These are phyloP conservation scores for Drosophila triauraria DNA, from an alignment of 1,140 invertebrate genomes.

Conservation along the genomic window DNA sequence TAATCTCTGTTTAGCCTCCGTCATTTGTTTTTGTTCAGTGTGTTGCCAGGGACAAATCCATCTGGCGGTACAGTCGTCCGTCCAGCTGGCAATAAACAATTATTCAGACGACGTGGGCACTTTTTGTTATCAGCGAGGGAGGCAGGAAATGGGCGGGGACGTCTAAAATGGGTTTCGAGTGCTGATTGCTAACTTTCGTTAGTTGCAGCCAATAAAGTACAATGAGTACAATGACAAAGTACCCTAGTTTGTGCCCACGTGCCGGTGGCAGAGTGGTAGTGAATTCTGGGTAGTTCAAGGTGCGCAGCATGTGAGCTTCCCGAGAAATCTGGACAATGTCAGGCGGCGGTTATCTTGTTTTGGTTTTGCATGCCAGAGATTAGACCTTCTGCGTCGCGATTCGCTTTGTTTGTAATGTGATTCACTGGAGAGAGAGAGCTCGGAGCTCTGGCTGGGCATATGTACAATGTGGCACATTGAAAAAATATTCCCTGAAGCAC, in stretches of 20 bases:
- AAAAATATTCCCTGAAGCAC: constrained; percentile 4
- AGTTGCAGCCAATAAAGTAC: constrained; percentile 20
- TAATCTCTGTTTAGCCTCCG: neutral
- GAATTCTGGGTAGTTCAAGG: neutral
- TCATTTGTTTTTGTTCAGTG: constrained; percentile 15
- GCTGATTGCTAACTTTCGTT: constrained; percentile 19
- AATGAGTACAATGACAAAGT: constrained; percentile 2
- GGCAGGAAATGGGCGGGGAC: constrained; percentile 37
- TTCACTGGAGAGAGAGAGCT: constrained; percentile 21
- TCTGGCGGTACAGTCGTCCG: constrained; percentile 13
- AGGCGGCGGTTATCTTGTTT: constrained; percentile 37
- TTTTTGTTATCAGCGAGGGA: constrained; percentile 19
- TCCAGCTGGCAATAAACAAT: constrained; percentile 26
- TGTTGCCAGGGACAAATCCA: constrained; percentile 15
- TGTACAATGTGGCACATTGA: constrained; percentile 12
- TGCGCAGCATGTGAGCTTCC: neutral
- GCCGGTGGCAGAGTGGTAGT: neutral
- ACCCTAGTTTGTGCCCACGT: constrained; percentile 20
- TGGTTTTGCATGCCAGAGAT: constrained; percentile 17
- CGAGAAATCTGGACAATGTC: constrained; percentile 12
- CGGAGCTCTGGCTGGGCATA: neutral
- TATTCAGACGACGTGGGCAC: neutral
- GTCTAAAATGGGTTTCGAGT: constrained; percentile 28
- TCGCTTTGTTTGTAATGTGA: constrained; percentile 59
- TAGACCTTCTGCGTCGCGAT: constrained; percentile 41